Base-by-base conservation (phyloP, 2,888 invertebrate species). In the Leucophora obtusa region DNA sequence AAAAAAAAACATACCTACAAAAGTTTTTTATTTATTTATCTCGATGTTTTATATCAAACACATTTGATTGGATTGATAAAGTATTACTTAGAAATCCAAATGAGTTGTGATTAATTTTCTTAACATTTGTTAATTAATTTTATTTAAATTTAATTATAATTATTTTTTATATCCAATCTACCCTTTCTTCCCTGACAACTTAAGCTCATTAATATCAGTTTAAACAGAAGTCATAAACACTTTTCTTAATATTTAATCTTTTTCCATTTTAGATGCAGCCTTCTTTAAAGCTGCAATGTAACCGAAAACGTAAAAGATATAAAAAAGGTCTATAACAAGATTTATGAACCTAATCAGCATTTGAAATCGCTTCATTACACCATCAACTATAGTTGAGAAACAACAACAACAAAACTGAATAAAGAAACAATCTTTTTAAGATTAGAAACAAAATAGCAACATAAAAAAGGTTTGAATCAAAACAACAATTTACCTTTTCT, bases 271-370 rank as follows among this genome's bases (percentile, higher is more conserved):
- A 47, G 47, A 47, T 35, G 38, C 35, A 47, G 51, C 50, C 17
- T 66, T 17, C 8, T 21, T 60, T 11, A 33, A 50, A 50, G 11
- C 15, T 38, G n/a, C 43, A 47, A 47, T 15, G 10, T 56, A 15
- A 50, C 24, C 2, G 6, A 33, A 56, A 70, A 53, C 21, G 59
- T 53, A 28, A 69, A 58, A 51, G 62, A 62, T 69, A 56, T 63
- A 11, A 38, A 70, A 70, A 69, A 69, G 73, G 72, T 59, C 50
- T 66, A 21, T 33, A 81, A 70, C 50, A 81, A 81, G 81, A 81
- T 81, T 81, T 81, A 81, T 77, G 81, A 70, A 60, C 51, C 72
- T 81, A 81, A 81, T 81, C 81, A 56, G 69, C 50, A 73, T 73
- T 58, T 77, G 28, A 73, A 77, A 81, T 81, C 81, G 73, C 77